A percentile compares a stretch with the other conserved stretches of the same genome.
Evolutionary conservation across 2,888 invertebrate species (phyloP).

Genomic region (Diloba caeruleocephala): DNA sequence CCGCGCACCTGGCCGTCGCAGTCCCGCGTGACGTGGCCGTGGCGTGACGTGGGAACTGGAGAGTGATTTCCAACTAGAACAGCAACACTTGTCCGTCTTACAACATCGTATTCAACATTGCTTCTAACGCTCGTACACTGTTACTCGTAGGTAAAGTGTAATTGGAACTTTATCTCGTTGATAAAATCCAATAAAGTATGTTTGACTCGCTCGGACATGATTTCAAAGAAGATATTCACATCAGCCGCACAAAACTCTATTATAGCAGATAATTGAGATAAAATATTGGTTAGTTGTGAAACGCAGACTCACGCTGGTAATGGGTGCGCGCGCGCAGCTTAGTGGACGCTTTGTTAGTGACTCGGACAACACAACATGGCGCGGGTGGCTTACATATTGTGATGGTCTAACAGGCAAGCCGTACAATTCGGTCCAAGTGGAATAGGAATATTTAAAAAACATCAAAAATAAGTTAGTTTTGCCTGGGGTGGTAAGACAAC

Average conservation of each 20-base stretch:
- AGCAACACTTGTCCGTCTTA: not conserved
- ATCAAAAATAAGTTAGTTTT: too few relatives aligned
- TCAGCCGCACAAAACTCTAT: conserved; percentile 36
- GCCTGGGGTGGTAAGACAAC: too few relatives aligned
- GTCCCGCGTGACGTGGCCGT: not conserved
- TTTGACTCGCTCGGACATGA: conserved; percentile 12
- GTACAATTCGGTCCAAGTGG: not conserved
- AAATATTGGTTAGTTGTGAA: conserved; percentile 48
- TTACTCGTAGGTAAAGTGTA: conserved; percentile 8
- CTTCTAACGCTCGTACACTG: not conserved
- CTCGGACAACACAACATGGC: not conserved
- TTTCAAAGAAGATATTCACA: conserved; percentile 44
- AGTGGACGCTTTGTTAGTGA: conserved; percentile 29
- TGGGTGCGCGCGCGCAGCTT: conserved; percentile 26
- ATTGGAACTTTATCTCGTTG: conserved; percentile 31
- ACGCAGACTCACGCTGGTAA: conserved; percentile 47
- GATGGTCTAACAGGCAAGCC: not conserved
- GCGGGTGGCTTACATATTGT: conserved; percentile 3
- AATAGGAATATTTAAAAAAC: too few relatives aligned
- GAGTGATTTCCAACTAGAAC: not conserved
- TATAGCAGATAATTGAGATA: conserved; percentile 50
- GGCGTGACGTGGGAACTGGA: not conserved
- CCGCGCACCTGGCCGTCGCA: not conserved
- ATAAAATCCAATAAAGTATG: conserved; percentile 40
- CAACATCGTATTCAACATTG: conserved; percentile 8